Percentiles rank a stretch among this genome's conserved stretches.
These are phyloP conservation scores for Lacanobia oleracea DNA, from an alignment of 2,888 invertebrate species.

Conservation along the genomic window DNA sequence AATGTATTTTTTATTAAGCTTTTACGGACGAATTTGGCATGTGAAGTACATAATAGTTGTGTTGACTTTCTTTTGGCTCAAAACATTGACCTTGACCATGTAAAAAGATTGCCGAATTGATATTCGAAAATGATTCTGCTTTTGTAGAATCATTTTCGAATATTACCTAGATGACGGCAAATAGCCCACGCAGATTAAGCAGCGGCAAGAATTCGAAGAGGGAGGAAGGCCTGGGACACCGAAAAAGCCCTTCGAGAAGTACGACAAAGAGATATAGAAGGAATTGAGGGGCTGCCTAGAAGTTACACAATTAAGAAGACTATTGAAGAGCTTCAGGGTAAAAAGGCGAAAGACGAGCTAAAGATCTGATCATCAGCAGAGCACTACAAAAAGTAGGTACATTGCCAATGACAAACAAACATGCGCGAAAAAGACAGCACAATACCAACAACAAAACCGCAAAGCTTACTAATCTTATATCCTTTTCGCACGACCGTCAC, in stretches of 20 bases:
- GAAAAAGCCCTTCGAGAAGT: neutral
- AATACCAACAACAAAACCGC: slow-evolving; percentile 34
- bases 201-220: neutral
- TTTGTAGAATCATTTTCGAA: neutral
- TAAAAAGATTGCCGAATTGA: neutral
- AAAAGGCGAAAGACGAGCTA: neutral
- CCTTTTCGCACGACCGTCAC: slow-evolving; percentile 57
- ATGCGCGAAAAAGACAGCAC: slow-evolving; percentile 19
- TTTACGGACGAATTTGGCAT: neutral
- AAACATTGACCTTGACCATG: slow-evolving; percentile 1
- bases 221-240: neutral
- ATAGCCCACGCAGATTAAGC: neutral
- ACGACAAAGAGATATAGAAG: neutral
- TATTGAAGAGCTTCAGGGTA: neutral
- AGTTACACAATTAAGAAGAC: neutral
- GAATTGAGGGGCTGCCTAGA: neutral
- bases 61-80: neutral
- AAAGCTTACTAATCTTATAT: slow-evolving; percentile 55
- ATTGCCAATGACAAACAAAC: neutral
- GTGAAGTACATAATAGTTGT: neutral
- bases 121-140: too few relatives aligned
- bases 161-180: neutral
- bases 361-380: too few relatives aligned
- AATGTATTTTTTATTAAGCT: slow-evolving; percentile 19
- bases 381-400: too few relatives aligned